These are phyloP conservation scores for Dolichopus griseipennis DNA, from an alignment of 2,888 invertebrate species.

Conservation along the genomic window DNA sequence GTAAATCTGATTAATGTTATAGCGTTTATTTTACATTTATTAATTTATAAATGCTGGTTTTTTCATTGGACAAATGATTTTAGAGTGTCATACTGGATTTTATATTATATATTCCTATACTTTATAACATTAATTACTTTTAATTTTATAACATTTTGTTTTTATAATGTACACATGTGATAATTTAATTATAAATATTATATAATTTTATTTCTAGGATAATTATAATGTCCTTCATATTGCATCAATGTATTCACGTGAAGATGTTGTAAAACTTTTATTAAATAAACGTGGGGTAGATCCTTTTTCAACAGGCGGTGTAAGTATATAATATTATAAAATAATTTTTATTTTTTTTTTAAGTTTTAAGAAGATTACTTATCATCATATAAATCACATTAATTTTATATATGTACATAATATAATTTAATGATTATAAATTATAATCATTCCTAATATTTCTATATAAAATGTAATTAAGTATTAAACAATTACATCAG, in stretches of 20 bases:
- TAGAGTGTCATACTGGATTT: too few relatives aligned
- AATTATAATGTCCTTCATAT: conserved; percentile 92
- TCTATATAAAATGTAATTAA: neutral
- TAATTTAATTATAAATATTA: neutral
- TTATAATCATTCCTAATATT: neutral
- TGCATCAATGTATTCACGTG: conserved; percentile 87
- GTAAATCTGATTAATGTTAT: neutral
- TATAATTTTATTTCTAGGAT: conserved; percentile 55
- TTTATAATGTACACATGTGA: neutral
- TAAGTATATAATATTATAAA: conserved; percentile 50
- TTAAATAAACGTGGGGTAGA: conserved; percentile 84
- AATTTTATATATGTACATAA: neutral
- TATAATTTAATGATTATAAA: too few relatives aligned
- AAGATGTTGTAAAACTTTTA: conserved; percentile 87
- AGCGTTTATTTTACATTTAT: neutral
- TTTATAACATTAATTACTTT: neutral
- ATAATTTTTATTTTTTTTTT: conserved; percentile 10
- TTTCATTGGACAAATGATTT: too few relatives aligned
- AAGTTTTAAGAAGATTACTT: too few relatives aligned
- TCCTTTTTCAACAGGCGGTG: conserved; percentile 86
- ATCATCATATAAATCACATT: conserved; percentile 24
- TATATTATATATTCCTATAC: neutral
- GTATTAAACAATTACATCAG: too few relatives aligned
- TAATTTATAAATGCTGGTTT: too few relatives aligned
- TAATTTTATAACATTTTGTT: neutral